Conservation (phyloP, 2,113 vertebrate genomes). For the Eira barbara region DNA sequence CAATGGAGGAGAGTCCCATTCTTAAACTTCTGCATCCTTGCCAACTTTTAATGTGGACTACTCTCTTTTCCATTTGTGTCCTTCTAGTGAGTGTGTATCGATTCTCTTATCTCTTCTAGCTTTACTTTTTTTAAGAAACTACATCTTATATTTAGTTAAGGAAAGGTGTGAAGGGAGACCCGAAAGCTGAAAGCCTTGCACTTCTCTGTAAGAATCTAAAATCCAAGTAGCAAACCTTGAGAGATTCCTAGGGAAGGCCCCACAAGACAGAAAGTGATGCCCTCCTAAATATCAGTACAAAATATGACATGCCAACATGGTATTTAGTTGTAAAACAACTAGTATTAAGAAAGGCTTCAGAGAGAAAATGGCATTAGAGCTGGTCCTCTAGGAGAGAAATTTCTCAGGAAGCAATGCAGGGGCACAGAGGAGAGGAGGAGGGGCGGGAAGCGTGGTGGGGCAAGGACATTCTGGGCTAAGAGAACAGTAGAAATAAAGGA, state of each 20-base stretch:
- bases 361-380: not conserved
- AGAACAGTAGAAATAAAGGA: not conserved
- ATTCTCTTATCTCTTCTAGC: not conserved
- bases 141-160: not conserved
- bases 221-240: not conserved
- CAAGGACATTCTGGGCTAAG: not conserved
- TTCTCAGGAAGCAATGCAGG: not conserved
- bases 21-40: not conserved
- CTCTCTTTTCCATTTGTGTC: not conserved
- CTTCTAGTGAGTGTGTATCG: not conserved
- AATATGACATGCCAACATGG: too few species aligned
- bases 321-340: not conserved
- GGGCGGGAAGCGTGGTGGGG: rapidly evolving
- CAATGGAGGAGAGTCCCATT: not conserved
- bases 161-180: not conserved
- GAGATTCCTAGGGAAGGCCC: not conserved
- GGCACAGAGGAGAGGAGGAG: too few species aligned
- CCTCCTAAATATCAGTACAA: not conserved
- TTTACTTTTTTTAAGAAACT: not conserved
- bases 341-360: not conserved
- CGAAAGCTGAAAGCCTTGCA: not conserved
- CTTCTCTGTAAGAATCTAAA: not conserved
- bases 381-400: not conserved
- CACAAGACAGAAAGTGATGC: not conserved
- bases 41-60: not conserved